Conservation (phyloP, 2,113 vertebrate species). For the Apodemus sylvaticus region DNA sequence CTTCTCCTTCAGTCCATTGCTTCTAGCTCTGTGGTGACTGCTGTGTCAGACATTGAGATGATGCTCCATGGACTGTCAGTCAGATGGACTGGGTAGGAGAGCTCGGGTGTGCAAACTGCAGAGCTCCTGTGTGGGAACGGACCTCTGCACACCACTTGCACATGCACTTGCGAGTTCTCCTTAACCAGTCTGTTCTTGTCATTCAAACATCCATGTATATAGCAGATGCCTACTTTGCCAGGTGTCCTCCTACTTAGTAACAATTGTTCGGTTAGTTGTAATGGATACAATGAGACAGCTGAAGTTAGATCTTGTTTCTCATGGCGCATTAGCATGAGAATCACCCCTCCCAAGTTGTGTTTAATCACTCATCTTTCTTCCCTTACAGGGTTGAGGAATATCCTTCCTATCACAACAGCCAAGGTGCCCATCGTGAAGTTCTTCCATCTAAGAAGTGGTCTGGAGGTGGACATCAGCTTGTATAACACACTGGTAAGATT, state of each 20-base stretch:
- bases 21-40: neutral
- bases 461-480: conserved; percentile 97
- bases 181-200: neutral
- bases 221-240: conserved; percentile 29
- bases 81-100: neutral
- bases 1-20: neutral
- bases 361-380: conserved; percentile 59
- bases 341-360: conserved; percentile 4
- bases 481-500: conserved; percentile 93
- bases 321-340: neutral
- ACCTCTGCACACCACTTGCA: too few species aligned
- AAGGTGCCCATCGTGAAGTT: conserved; percentile 98
- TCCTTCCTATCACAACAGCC: conserved; percentile 96
- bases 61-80: neutral
- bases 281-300: neutral
- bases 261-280: neutral
- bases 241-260: neutral
- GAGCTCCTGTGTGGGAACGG: neutral
- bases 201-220: neutral
- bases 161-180: neutral
- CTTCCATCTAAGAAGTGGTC: conserved; percentile 92
- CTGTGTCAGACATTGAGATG: neutral
- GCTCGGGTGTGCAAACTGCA: neutral
- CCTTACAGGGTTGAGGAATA: conserved; percentile 91
- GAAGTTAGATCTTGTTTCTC: neutral